Evolutionary conservation across 2,797 vertebrate genomes (phyloP).

Genomic region (Acanthurus tractus): DNA sequence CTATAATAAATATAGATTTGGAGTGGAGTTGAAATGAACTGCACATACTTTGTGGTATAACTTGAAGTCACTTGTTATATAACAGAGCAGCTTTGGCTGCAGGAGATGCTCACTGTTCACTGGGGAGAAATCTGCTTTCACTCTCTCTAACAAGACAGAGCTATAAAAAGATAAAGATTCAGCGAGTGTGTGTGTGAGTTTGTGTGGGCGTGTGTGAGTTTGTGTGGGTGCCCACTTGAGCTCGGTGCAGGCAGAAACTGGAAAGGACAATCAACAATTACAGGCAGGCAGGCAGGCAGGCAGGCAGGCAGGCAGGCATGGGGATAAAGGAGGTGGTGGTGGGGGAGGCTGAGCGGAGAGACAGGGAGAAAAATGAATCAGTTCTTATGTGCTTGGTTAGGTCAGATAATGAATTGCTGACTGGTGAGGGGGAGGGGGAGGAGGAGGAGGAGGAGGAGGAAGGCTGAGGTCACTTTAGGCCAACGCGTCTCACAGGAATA

Average conservation of each 20-base stretch:
- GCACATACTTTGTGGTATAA: conserved; percentile 41
- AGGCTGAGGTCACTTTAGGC: conserved; percentile 88
- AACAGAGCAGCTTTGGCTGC: conserved; percentile 62
- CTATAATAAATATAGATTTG: background rate
- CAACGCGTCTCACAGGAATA: conserved; percentile 84
- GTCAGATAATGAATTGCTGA: conserved; percentile 90
- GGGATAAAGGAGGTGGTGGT: conserved; percentile 46
- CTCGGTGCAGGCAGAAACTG: conserved; percentile 58
- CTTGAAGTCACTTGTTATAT: conserved; percentile 60
- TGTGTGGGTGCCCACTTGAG: conserved; percentile 20
- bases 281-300: conserved; percentile 48
- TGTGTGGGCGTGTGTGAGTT: background rate
- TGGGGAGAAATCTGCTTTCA: conserved; percentile 66
- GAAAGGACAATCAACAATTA: conserved; percentile 72
- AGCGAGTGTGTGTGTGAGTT: conserved; percentile 10
- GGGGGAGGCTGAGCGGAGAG: conserved; percentile 42
- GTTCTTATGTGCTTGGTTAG: conserved; percentile 86
- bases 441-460: conserved; percentile 24
- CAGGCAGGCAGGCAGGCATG: conserved; percentile 46
- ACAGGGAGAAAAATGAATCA: conserved; percentile 78
- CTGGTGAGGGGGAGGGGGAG: conserved; percentile 55
- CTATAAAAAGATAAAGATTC: conserved; percentile 70
- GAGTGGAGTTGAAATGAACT: conserved; percentile 16
- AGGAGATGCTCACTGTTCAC: conserved; percentile 69
- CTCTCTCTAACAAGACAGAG: conserved; percentile 71